Conservation (phyloP, 2,113 vertebrate genomes). For the Dipodomys spectabilis region DNA sequence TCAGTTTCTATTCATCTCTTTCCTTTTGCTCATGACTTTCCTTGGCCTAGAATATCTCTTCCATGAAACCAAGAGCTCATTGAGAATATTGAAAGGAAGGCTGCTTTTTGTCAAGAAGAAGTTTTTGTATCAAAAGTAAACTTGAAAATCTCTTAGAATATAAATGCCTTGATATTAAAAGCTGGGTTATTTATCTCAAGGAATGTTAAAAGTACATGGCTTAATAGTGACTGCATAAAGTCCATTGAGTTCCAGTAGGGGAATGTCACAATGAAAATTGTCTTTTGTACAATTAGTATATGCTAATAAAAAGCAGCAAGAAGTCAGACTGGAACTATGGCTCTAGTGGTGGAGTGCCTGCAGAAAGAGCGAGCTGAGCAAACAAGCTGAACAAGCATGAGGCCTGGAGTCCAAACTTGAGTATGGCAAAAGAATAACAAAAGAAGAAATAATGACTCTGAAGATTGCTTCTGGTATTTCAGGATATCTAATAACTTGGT, state of each 20-base stretch:
- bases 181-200: not conserved
- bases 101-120: not conserved
- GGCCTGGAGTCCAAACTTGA: not conserved
- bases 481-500: not conserved
- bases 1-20: not conserved
- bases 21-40: not conserved
- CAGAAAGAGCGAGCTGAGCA: too few relatives aligned
- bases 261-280: too few relatives aligned
- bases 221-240: not conserved
- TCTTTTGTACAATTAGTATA: too few relatives aligned
- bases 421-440: too few relatives aligned
- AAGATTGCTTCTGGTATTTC: not conserved
- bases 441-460: too few relatives aligned
- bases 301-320: too few relatives aligned
- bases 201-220: slow-evolving; percentile 10
- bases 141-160: not conserved
- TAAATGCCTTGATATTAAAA: slow-evolving; percentile 8
- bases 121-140: not conserved
- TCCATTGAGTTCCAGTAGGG: too few relatives aligned
- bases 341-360: too few relatives aligned
- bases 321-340: too few relatives aligned
- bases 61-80: not conserved
- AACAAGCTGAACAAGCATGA: too few relatives aligned
- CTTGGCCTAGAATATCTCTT: slow-evolving; percentile 7
- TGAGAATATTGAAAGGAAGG: not conserved